Conservation (phyloP, 2,113 vertebrate species). For the Nannospalax galili region DNA sequence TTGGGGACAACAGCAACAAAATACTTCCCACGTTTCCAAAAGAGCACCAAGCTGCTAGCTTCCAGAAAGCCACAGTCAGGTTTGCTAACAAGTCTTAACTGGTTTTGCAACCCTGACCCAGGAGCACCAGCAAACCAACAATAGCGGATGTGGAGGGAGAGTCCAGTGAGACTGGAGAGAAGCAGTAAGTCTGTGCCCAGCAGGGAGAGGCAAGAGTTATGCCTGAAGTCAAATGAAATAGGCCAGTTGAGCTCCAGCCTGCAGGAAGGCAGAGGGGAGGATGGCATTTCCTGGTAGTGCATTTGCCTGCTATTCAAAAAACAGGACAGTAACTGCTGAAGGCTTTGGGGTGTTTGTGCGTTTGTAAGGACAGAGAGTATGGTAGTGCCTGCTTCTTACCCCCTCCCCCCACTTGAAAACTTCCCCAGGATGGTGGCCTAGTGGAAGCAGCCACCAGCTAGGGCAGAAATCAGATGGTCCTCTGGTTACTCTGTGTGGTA, state of each 20-base stretch:
- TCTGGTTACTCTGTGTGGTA: neutral
- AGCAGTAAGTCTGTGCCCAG: neutral
- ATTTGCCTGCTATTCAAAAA: too few species aligned
- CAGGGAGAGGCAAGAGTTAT: accelerated
- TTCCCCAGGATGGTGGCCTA: neutral
- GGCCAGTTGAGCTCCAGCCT: too few species aligned
- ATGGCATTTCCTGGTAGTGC: neutral
- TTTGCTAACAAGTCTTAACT: neutral
- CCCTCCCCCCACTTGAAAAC: neutral
- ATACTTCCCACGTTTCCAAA: neutral
- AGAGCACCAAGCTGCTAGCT: neutral
- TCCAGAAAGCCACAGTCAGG: neutral
- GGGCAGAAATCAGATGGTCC: neutral
- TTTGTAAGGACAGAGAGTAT: neutral
- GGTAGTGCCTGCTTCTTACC: neutral
- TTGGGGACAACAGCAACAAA: neutral
- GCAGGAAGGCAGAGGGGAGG: neutral
- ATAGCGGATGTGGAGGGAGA: neutral
- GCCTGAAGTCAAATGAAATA: neutral
- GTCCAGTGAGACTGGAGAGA: too few species aligned
- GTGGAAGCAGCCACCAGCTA: neutral
- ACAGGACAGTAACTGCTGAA: neutral
- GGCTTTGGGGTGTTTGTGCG: neutral
- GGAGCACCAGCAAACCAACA: neutral
- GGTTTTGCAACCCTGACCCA: neutral